Evolutionary conservation across 2,888 invertebrate species (phyloP).

Genomic region (Ypsolopha sequella): DNA sequence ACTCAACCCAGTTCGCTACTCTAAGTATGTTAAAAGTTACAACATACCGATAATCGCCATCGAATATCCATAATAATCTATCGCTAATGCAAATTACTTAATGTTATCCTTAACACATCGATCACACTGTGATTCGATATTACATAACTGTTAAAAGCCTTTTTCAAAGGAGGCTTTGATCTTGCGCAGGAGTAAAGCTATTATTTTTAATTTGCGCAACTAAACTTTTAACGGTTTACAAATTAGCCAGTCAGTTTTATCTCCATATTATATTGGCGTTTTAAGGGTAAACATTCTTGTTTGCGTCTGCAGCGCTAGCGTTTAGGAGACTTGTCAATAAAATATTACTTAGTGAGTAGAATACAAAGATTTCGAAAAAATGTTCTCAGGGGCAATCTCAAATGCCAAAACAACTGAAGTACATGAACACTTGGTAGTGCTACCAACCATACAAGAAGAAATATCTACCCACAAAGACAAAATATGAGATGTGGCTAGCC

Average conservation of each 20-base stretch:
- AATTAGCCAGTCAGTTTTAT: slow-evolving; percentile 45
- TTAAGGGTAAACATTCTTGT: slow-evolving; percentile 26
- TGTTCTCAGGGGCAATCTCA: too few relatives aligned
- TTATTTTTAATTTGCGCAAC: slow-evolving; percentile 28
- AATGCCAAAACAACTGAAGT: too few relatives aligned
- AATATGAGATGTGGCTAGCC: too few relatives aligned
- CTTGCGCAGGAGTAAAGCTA: slow-evolving; percentile 21
- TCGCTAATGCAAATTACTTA: slow-evolving; percentile 58
- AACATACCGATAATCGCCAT: slow-evolving; percentile 10
- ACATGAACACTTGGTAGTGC: too few relatives aligned
- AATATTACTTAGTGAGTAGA: too few relatives aligned
- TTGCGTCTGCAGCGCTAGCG: too few relatives aligned
- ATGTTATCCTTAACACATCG: slow-evolving; percentile 54
- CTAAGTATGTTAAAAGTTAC: too few relatives aligned
- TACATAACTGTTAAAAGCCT: slow-evolving; percentile 32
- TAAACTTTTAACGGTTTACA: slow-evolving; percentile 27
- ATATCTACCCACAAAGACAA: too few relatives aligned
- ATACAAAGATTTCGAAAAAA: too few relatives aligned
- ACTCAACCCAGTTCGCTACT: too few relatives aligned
- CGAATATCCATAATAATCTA: slow-evolving; percentile 5
- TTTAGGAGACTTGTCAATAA: too few relatives aligned
- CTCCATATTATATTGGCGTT: slow-evolving; percentile 32
- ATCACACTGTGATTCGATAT: slow-evolving; percentile 47
- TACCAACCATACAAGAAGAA: too few relatives aligned
- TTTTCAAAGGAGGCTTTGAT: slow-evolving; percentile 33